Evolutionary conservation across 2,797 vertebrate species (phyloP).

Genomic region (Yasuhikotakia modesta): DNA sequence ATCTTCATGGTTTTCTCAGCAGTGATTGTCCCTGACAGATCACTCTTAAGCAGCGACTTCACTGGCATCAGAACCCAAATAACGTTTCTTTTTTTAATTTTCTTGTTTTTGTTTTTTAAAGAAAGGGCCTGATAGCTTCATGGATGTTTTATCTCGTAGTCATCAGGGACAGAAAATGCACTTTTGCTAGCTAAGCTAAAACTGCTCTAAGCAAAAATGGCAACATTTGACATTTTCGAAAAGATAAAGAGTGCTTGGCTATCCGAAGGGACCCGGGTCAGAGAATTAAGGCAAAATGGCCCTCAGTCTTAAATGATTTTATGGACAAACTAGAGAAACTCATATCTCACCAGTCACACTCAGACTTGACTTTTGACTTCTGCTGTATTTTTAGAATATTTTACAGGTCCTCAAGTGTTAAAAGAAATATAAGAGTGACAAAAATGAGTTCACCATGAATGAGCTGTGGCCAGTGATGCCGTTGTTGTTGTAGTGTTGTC

Average conservation of each 20-base stretch:
- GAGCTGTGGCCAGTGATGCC: no score
- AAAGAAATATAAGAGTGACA: not conserved
- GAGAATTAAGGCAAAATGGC: not conserved
- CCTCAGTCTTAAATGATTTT: not conserved
- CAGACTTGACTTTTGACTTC: not conserved
- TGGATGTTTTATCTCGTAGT: conserved; percentile 11
- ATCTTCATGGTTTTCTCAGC: conserved; percentile 16
- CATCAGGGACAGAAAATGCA: not conserved
- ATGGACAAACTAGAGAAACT: no score
- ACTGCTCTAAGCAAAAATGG: not conserved
- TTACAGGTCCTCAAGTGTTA: not conserved
- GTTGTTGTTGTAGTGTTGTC: no score
- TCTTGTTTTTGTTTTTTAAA: conserved; percentile 18
- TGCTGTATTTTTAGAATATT: conserved; percentile 11
- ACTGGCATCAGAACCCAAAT: not conserved
- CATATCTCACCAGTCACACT: no score
- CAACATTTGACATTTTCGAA: conserved; percentile 22
- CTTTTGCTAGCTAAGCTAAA: not conserved
- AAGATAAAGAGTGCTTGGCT: conserved; percentile 6
- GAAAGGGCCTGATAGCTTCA: not conserved
- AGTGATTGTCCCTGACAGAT: conserved; percentile 6
- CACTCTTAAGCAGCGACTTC: conserved; percentile 11
- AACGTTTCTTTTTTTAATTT: not conserved
- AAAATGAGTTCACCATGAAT: no score
- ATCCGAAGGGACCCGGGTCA: conserved; percentile 19